Evolutionary conservation across 2,888 invertebrate species (phyloP), one percentile per base, ranked within the genome.

Genomic region (Andrena trimmerana): DNA sequence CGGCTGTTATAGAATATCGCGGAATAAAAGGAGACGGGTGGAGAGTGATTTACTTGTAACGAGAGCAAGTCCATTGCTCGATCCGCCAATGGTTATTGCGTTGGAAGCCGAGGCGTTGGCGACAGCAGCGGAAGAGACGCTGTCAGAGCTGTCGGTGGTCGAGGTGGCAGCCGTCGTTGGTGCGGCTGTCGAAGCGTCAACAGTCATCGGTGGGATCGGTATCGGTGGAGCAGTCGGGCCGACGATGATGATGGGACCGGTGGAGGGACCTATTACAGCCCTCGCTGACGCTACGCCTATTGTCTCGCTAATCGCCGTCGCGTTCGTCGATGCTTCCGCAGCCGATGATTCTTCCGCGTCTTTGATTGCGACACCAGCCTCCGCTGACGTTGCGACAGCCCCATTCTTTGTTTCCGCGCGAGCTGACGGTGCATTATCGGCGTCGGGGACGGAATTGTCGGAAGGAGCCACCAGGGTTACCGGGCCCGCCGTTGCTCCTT

Each of bases 181-280:
- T 0, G 54, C 31, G 3, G 36, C 29, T 20, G 73, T 67, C n/a
- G 78, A 13, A n/a, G 54, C 5, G 1, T 24, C 24, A 2, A 29
- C 2, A 29, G 57, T 27, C 24, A n/a, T 27, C 3, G 80, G 79
- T 4, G 50, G 4, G 27, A 24, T 27, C 5, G 80, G 80, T 6
- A 62, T 0, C 13, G 81, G 59, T 1, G 75, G 66, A 10, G 78
- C 82, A 0, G 65, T 83, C 8, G 83, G 83, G 0, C 83, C 83
- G 10, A 57, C 73, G n/a, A 83, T 70, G 67, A 83, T 31, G 57
- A 83, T 42, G 42, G 83, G 69, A 13, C 83, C 83, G 2, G 69
- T 82, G 2, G 83, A 83, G 16, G 83, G 83, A n/a, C 83, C 83
- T 70, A 83, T 83, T 4, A 83, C 73, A 0, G 77, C 83, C 24